A percentile compares a stretch with the other conserved stretches of the same genome.
Conservation (phyloP, 2,113 vertebrate species). For the Abramis brama region DNA sequence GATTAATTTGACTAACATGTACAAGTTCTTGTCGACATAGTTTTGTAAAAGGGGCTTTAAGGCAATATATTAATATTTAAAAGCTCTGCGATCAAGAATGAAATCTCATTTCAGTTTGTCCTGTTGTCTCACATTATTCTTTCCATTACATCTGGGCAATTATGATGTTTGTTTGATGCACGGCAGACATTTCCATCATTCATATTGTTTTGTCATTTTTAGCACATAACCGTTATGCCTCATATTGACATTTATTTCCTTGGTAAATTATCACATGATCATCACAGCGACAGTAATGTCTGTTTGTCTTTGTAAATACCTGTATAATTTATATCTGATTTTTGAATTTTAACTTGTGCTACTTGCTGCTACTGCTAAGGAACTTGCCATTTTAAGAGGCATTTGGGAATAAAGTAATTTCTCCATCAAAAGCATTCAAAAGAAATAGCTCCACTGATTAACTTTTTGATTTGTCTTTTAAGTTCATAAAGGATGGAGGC, state of each 20-base stretch:
- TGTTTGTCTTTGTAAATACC: background rate
- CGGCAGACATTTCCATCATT: conserved; percentile 29
- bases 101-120: background rate
- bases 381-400: background rate
- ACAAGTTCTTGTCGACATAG: background rate
- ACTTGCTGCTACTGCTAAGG: background rate
- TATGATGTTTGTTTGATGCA: conserved; percentile 34
- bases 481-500: conserved; percentile 45
- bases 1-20: background rate
- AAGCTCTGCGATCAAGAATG: background rate
- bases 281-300: background rate
- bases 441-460: background rate
- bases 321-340: background rate
- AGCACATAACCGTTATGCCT: background rate
- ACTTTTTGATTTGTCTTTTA: conserved; percentile 7
- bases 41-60: background rate
- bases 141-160: background rate
- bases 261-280: background rate
- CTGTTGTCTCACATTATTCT: background rate
- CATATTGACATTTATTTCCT: conserved; percentile 1
- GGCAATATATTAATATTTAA: background rate
- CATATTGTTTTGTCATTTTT: conserved; percentile 24
- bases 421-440: background rate
- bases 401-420: background rate
- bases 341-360: background rate